Conservation (phyloP, 2,797 vertebrate species). For the Aphelocoma californica region DNA sequence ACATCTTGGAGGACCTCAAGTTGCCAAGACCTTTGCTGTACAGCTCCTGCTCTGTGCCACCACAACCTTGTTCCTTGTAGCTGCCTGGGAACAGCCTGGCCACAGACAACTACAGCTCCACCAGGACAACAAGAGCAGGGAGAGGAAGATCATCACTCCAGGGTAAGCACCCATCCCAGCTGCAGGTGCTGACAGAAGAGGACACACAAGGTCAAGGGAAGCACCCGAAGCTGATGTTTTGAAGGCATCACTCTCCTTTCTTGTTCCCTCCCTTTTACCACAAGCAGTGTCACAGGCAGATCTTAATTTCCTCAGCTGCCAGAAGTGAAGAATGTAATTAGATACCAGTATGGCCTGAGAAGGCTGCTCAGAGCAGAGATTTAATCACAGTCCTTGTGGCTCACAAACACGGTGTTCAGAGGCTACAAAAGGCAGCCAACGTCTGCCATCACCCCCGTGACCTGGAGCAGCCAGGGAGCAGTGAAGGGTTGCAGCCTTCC, state of each 20-base stretch:
- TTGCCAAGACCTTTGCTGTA: not conserved
- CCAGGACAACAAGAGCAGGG: not conserved
- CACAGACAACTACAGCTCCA: not conserved
- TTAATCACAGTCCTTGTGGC: conserved; percentile 13
- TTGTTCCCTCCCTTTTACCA: conserved; percentile 34
- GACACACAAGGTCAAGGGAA: not conserved
- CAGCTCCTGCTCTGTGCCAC: not conserved
- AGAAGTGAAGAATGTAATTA: conserved; percentile 24
- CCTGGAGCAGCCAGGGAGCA: not conserved
- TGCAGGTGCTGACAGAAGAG: not conserved
- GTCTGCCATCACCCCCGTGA: not conserved
- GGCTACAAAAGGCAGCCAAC: not conserved
- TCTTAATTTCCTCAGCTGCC: conserved; percentile 30
- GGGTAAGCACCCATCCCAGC: not conserved
- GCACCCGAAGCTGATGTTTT: not conserved
- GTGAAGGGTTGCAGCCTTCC: not conserved
- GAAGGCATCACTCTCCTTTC: not conserved
- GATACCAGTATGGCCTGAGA: conserved; percentile 24
- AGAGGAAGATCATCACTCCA: not conserved
- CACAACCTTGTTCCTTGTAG: not conserved
- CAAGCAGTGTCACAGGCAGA: conserved; percentile 13
- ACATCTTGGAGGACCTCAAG: not conserved
- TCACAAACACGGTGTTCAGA: not conserved
- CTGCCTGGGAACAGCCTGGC: not conserved
- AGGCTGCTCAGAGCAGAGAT: conserved; percentile 30